These are phyloP conservation scores for Scaptomyza tumidula DNA, from an alignment of 2,888 invertebrate species.

Conservation along the genomic window DNA sequence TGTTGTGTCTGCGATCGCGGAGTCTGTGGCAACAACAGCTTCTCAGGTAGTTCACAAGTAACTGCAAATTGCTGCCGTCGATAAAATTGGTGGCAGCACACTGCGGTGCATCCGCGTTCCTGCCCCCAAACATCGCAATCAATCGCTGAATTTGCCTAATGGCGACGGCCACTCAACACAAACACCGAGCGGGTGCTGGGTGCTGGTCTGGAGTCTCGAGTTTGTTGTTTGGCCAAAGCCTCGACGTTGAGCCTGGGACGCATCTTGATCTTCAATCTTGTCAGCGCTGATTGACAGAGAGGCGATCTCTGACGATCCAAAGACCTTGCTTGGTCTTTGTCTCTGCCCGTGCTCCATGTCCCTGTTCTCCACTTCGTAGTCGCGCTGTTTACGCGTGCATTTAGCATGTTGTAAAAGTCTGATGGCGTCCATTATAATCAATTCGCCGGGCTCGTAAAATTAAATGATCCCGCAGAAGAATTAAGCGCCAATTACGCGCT, in stretches of 20 bases:
- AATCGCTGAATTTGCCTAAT: conserved; percentile 82
- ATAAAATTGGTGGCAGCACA: conserved; percentile 72
- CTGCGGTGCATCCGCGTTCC: conserved; percentile 58
- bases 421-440: conserved; percentile 84
- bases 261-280: conserved; percentile 63
- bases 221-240: conserved; percentile 10
- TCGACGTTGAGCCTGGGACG: conserved; percentile 22
- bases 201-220: conserved; percentile 2
- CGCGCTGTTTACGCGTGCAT: conserved; percentile 80
- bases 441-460: conserved; percentile 84
- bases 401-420: conserved; percentile 84
- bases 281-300: conserved; percentile 66
- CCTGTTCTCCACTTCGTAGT: conserved; percentile 12
- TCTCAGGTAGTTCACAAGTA: conserved; percentile 84
- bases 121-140: conserved; percentile 61
- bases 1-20: conserved; percentile 31
- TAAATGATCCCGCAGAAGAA: conserved; percentile 84
- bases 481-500: conserved; percentile 84
- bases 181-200: conserved; percentile 57
- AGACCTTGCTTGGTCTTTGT: conserved; percentile 1
- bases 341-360: neutral
- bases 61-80: conserved; percentile 83
- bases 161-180: conserved; percentile 81
- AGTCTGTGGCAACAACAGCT: conserved; percentile 76
- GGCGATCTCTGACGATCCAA: conserved; percentile 40